Evolutionary conservation across 1,140 invertebrate genomes (phyloP), one percentile per base, ranked within the genome.

Genomic region (Dufourea novaeangliae): DNA sequence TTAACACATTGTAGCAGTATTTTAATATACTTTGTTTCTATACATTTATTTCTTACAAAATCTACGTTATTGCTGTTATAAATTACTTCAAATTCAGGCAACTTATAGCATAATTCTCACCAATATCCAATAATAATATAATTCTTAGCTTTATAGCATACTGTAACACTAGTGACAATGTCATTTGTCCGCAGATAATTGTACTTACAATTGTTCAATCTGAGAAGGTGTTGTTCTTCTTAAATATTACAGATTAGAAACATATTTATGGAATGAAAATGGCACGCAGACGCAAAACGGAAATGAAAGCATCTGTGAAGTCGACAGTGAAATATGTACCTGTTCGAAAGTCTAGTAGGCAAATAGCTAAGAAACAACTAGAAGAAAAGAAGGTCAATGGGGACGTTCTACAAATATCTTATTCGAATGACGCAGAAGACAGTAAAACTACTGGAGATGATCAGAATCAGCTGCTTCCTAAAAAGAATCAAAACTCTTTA

Each of bases 341-440:
- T 34, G 86, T 91, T 8, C 82, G 90, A 11, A 91, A 91, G 41
- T 91, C 90, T 8, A 91, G 79, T 68, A 84, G 90, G 37, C 90
- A 91, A 68, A 90, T 89, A 85, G 89, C 90, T 8, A 90, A 88
- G 25, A 91, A 91, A 22, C 89, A 91, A 50, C 68, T 86, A 11
- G 88, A 90, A 64, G 87, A 89, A 14, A 87, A 83, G 29, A 88
- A 85, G 46, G 22, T 86, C 1, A 90, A 90, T 66, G 89, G 89
- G 11, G 88, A 87, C 20, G 68, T 85, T 62, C 44, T 74, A n/a
- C 69, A 80, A 52, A 57, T 83, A 46, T 72, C 70, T 32, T 68
- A 62, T 11, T 63, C 72, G 54, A 87, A 82, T 50, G 80, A 74
- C 44, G 59, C 74, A 5, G 86, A 89, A 39, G 81, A 87, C 52